phyloP scores from a whole-genome alignment of 1,140 invertebrate species.

The Rhopalosiphum padi region DNA sequence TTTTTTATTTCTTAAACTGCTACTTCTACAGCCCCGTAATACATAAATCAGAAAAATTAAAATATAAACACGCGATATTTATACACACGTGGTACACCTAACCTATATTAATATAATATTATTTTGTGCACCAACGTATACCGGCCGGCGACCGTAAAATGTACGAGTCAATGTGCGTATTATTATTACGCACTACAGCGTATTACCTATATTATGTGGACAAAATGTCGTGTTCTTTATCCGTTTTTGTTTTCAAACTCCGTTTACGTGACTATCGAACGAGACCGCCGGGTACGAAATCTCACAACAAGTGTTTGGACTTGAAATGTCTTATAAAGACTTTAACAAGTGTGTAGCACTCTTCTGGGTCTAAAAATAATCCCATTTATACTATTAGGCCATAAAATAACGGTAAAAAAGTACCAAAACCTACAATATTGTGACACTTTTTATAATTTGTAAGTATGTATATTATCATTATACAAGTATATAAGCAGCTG shows the following conservation, averaged over 20 bases:
- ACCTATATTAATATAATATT: neutral
- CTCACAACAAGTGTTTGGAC: constrained; percentile 1
- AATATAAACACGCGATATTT: neutral
- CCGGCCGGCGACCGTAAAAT: neutral
- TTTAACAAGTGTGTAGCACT: neutral
- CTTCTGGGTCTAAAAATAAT: constrained; percentile 22
- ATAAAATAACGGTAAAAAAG: neutral
- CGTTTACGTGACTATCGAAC: constrained; percentile 3
- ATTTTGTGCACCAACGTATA: neutral
- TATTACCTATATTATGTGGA: neutral
- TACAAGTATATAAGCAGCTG: neutral
- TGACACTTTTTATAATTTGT: neutral
- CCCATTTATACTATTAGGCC: neutral
- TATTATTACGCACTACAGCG: neutral
- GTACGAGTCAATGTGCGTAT: neutral
- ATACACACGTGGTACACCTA: neutral
- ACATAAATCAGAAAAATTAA: constrained; percentile 24
- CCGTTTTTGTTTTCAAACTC: constrained; percentile 1
- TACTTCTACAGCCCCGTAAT: neutral
- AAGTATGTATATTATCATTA: neutral
- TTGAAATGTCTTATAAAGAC: constrained; percentile 16
- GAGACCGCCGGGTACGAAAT: neutral
- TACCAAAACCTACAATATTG: constrained; percentile 25
- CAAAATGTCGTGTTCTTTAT: neutral
- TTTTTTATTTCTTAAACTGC: neutral